Evolutionary conservation across 2,888 invertebrate genomes (phyloP).

Genomic region (Lumbricus terrestris): DNA sequence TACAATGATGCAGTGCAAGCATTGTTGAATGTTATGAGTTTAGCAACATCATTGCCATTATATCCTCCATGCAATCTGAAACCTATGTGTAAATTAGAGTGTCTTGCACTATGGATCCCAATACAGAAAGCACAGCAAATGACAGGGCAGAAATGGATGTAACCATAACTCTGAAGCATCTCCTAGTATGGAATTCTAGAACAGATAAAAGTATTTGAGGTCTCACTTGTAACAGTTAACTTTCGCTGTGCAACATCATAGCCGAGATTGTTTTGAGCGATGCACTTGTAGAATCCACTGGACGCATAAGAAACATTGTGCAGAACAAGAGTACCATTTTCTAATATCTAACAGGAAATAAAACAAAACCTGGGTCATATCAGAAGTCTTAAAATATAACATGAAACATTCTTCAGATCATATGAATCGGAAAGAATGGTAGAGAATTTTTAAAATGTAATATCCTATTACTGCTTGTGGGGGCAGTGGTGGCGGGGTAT

Average conservation of each 20-base stretch:
- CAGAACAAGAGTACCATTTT: neutral
- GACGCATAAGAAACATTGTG: neutral
- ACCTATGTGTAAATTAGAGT: too few relatives aligned
- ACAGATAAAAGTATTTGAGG: neutral
- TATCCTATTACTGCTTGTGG: neutral
- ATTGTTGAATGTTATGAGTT: too few relatives aligned
- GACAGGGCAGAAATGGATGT: too few relatives aligned
- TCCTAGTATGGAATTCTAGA: neutral
- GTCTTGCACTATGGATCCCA: too few relatives aligned
- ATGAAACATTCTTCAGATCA: neutral
- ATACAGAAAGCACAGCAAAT: too few relatives aligned
- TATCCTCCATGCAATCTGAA: too few relatives aligned
- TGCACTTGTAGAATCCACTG: constrained; percentile 11
- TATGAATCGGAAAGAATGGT: neutral
- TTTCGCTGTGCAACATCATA: neutral
- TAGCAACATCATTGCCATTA: too few relatives aligned
- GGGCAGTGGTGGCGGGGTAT: too few relatives aligned
- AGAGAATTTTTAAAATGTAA: neutral
- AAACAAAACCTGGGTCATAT: neutral
- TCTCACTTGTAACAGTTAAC: neutral
- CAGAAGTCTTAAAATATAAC: neutral
- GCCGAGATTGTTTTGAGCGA: neutral
- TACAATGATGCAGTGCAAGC: too few relatives aligned
- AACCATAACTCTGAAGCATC: neutral
- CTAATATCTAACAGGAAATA: neutral